A percentile compares a stretch with the other conserved stretches of the same genome.
Evolutionary conservation across 2,113 vertebrate genomes (phyloP).

Genomic region (Capreolus pygargus): DNA sequence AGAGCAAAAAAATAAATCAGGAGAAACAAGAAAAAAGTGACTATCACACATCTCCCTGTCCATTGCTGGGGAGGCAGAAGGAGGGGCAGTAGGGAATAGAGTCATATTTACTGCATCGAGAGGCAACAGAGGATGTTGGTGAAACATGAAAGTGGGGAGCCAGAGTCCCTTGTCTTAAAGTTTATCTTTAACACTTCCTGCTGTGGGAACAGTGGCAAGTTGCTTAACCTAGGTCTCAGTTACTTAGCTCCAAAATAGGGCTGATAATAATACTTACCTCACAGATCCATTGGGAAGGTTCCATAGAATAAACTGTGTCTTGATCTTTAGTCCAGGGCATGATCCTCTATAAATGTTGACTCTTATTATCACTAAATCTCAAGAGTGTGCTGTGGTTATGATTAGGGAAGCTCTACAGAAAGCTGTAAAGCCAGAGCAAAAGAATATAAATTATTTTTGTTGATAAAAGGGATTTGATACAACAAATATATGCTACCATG

Average conservation of each 20-base stretch:
- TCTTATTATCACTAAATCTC: neutral
- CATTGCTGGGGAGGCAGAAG: neutral
- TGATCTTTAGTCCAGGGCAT: neutral
- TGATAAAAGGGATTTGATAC: conserved; percentile 48
- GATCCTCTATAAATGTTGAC: neutral
- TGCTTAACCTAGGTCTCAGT: conserved; percentile 16
- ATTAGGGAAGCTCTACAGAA: neutral
- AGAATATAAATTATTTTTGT: conserved; percentile 29
- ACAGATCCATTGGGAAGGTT: neutral
- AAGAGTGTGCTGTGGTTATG: neutral
- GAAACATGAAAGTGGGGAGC: neutral
- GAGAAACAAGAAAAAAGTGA: neutral
- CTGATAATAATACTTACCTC: neutral
- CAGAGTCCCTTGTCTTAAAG: neutral
- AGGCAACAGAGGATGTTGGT: neutral
- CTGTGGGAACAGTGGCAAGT: neutral
- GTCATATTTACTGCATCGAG: neutral
- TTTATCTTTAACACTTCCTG: conserved; percentile 7
- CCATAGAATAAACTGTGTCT: neutral
- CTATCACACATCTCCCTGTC: neutral
- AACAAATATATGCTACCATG: conserved; percentile 16
- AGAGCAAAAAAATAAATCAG: neutral
- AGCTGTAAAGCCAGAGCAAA: neutral
- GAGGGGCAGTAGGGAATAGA: neutral
- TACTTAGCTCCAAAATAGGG: conserved; percentile 4